A percentile compares a stretch with the other conserved stretches of the same genome.
These are phyloP conservation scores for Cryptoblepharus egeriae DNA, from an alignment of 2,797 vertebrate genomes.

Conservation along the genomic window DNA sequence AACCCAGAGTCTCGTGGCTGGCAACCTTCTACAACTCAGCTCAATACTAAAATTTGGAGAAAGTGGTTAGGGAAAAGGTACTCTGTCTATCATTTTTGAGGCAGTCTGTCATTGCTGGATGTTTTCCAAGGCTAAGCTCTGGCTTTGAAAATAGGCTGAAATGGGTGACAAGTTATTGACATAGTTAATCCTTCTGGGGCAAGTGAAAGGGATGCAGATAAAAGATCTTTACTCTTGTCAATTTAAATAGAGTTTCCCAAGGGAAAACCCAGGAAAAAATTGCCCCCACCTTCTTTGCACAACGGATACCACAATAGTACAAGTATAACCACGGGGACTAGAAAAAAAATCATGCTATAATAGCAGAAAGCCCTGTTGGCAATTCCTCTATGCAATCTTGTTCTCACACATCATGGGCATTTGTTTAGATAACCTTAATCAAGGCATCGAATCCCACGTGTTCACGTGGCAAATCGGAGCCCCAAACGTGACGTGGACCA, in stretches of 20 bases:
- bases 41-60: not conserved
- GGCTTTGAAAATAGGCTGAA: not conserved
- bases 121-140: not conserved
- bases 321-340: not conserved
- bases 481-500: not conserved
- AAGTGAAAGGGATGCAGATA: not conserved
- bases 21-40: not conserved
- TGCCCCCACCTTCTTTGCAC: not conserved
- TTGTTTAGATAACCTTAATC: not conserved
- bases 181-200: not conserved
- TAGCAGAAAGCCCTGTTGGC: not conserved
- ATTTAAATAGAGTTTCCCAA: too few species aligned
- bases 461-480: not conserved
- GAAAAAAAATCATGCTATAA: not conserved
- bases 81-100: not conserved
- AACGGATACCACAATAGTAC: not conserved
- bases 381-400: not conserved
- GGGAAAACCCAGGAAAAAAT: too few species aligned
- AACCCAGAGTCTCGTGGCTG: not conserved
- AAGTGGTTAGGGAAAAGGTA: not conserved
- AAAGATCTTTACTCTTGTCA: not conserved
- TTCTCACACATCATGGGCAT: not conserved
- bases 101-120: not conserved
- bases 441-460: not conserved
- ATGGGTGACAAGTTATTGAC: not conserved